phyloP scores from a whole-genome alignment of 2,888 invertebrate genomes.

The Morinoia aosen region DNA sequence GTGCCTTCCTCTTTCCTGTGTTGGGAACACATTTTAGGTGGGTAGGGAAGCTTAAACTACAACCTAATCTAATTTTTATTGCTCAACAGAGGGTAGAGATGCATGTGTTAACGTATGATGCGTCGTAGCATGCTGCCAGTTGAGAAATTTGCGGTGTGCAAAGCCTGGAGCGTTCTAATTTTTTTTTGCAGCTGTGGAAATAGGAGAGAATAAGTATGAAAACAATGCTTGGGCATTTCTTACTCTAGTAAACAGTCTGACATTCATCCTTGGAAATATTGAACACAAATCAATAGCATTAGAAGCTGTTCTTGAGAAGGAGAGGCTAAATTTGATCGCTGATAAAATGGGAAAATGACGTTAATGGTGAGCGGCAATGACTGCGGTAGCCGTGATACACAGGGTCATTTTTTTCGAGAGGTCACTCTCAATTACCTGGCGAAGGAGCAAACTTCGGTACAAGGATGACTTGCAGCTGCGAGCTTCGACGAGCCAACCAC shows the following conservation, averaged over 20 bases:
- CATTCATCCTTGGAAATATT: not conserved
- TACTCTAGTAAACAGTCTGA: not conserved
- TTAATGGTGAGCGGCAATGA: not conserved
- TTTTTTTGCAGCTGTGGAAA: too few relatives aligned
- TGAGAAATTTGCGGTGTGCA: too few relatives aligned
- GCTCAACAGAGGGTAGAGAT: too few relatives aligned
- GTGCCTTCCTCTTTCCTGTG: too few relatives aligned
- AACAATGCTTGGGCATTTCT: not conserved
- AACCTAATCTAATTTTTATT: too few relatives aligned
- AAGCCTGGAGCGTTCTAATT: too few relatives aligned
- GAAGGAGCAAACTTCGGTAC: not conserved
- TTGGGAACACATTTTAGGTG: too few relatives aligned
- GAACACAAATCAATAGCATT: not conserved
- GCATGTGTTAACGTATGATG: too few relatives aligned
- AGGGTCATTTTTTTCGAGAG: not conserved
- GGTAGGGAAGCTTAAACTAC: too few relatives aligned
- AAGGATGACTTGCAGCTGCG: not conserved
- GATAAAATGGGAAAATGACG: not conserved
- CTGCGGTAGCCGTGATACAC: not conserved
- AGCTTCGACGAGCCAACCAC: not conserved
- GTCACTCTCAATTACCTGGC: not conserved
- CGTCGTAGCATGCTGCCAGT: too few relatives aligned
- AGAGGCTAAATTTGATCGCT: not conserved
- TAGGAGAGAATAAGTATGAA: not conserved
- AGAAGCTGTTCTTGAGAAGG: not conserved